Conservation (phyloP, 2,888 invertebrate species). For the Falcaria lacertinaria region DNA sequence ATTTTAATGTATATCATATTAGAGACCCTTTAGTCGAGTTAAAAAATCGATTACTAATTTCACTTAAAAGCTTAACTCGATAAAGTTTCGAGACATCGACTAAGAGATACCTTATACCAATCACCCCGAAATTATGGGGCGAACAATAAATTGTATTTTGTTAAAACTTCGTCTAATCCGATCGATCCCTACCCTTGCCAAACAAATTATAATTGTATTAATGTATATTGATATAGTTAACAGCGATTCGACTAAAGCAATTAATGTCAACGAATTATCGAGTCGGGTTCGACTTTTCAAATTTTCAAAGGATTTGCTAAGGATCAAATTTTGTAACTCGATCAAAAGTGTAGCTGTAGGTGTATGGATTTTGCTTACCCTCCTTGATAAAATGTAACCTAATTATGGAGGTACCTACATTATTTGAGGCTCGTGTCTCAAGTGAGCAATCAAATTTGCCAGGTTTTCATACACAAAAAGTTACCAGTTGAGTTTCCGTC, state of each 20-base stretch:
- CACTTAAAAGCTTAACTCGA: neutral
- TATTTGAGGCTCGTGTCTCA: neutral
- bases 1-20: too few species aligned
- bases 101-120: neutral
- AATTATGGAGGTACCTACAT: neutral
- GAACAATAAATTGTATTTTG: slow-evolving; percentile 67
- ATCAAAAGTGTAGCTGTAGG: neutral
- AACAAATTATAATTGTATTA: slow-evolving; percentile 68
- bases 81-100: slow-evolving; percentile 2
- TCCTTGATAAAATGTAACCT: neutral
- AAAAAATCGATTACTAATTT: slow-evolving; percentile 6
- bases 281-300: slow-evolving; percentile 7
- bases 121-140: slow-evolving; percentile 24
- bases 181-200: slow-evolving; percentile 60
- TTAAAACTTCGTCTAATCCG: slow-evolving; percentile 68
- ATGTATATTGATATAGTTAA: slow-evolving; percentile 66
- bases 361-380: neutral
- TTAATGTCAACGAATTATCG: slow-evolving; percentile 14
- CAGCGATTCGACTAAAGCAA: slow-evolving; percentile 12
- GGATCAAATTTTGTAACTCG: neutral
- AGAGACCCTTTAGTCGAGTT: neutral
- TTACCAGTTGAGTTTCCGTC: too few species aligned
- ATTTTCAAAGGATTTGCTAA: neutral
- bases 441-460: neutral
- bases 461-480: too few species aligned